Percentiles rank a stretch among this genome's conserved stretches.
These are phyloP conservation scores for Cerastis leucographa DNA, from an alignment of 2,888 invertebrate genomes.

Conservation along the genomic window DNA sequence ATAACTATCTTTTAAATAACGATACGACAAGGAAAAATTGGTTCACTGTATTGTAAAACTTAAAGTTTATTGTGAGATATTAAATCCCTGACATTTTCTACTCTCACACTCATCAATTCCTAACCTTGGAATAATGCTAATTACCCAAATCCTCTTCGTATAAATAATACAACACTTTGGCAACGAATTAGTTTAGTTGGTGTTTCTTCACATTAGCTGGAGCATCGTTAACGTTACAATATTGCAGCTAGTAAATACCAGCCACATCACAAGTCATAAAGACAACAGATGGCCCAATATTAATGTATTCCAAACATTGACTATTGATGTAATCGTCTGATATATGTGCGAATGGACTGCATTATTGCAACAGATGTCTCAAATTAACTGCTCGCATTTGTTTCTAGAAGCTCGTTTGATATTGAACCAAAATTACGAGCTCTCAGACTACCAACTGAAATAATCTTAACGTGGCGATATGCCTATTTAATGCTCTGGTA, in stretches of 20 bases:
- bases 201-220: conserved; percentile 12
- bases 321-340: conserved; percentile 30
- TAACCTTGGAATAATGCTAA: conserved; percentile 36
- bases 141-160: conserved; percentile 7
- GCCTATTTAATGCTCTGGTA: not conserved
- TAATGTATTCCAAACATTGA: conserved; percentile 29
- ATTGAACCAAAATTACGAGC: conserved; percentile 4
- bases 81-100: conserved; percentile 37
- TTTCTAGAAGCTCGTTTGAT: conserved; percentile 11
- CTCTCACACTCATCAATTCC: conserved; percentile 2
- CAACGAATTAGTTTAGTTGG: conserved; percentile 26
- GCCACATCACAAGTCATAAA: conserved; percentile 8
- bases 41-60: conserved; percentile 10
- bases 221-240: conserved; percentile 23
- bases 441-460: not conserved
- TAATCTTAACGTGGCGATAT: too few relatives aligned
- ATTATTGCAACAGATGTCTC: conserved; percentile 35
- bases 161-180: conserved; percentile 18
- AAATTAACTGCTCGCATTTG: conserved; percentile 11
- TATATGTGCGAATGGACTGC: conserved; percentile 21
- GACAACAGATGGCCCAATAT: conserved; percentile 28
- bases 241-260: conserved; percentile 15
- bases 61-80: conserved; percentile 12
- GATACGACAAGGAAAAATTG: not conserved
- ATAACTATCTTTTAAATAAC: not conserved